Evolutionary conservation across 2,113 vertebrate genomes (phyloP).

Genomic region (Pomatostomus ruficeps): DNA sequence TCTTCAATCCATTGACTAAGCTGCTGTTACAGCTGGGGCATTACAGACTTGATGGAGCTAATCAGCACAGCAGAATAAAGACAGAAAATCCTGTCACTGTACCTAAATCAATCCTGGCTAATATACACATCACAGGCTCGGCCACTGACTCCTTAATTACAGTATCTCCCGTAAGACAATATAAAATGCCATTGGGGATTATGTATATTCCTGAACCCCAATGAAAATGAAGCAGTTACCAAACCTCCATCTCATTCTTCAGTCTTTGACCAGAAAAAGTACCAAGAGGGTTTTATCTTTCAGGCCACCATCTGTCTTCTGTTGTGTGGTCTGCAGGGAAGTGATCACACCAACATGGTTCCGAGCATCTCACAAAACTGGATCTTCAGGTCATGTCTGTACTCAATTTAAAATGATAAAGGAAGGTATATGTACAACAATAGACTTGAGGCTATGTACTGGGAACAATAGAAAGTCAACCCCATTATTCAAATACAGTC

Average conservation of each 20-base stretch:
- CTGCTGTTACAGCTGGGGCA: background rate
- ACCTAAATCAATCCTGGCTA: background rate
- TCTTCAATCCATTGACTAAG: background rate
- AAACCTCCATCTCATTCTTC: background rate
- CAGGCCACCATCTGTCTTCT: background rate
- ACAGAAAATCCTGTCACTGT: background rate
- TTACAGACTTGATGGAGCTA: background rate
- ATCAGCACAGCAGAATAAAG: background rate
- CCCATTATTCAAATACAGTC: conserved; percentile 35
- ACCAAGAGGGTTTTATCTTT: background rate
- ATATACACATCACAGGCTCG: background rate
- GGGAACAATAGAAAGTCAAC: background rate
- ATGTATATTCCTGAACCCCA: background rate
- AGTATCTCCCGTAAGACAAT: background rate
- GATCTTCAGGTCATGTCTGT: conserved; percentile 35
- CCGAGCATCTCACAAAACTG: conserved; percentile 36
- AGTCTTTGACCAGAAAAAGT: background rate
- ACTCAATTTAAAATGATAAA: conserved; percentile 2
- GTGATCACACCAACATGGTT: background rate
- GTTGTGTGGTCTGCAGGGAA: background rate
- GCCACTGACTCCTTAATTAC: background rate
- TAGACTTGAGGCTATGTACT: background rate
- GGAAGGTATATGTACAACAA: background rate
- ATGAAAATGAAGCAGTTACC: background rate
- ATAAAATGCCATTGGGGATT: background rate